Evolutionary conservation across 2,888 invertebrate species (phyloP).

Genomic region (Yponomeuta evonymella): DNA sequence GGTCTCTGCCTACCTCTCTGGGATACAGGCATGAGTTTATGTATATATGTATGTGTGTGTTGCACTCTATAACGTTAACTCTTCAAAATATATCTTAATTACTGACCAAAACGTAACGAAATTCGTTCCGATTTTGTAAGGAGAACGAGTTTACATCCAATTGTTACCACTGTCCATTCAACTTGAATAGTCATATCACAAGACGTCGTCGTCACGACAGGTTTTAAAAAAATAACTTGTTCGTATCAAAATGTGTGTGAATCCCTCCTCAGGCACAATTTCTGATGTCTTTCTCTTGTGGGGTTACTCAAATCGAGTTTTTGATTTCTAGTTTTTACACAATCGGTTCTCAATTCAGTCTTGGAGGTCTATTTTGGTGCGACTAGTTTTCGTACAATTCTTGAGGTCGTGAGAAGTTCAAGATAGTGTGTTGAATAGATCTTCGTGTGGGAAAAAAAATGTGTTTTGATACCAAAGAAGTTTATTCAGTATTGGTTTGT

Average conservation of each 20-base stretch:
- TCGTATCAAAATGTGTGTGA: constrained; percentile 38
- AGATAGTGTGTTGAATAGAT: constrained; percentile 19
- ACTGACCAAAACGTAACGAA: not conserved
- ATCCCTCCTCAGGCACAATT: constrained; percentile 28
- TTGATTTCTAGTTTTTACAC: constrained; percentile 24
- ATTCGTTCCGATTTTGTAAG: constrained; percentile 19
- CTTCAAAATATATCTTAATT: not conserved
- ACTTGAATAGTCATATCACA: constrained; percentile 24
- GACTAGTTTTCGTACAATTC: constrained; percentile 19
- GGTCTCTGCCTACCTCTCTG: no score
- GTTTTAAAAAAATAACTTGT: constrained; percentile 39
- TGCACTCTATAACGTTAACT: no score
- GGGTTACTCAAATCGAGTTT: not conserved
- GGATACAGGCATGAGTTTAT: no score
- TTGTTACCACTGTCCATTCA: constrained; percentile 7
- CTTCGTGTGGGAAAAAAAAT: constrained; percentile 18
- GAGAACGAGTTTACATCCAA: constrained; percentile 31
- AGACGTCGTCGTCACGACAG: constrained; percentile 38
- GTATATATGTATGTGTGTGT: no score
- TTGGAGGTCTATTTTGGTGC: not conserved
- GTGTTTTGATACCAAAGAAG: not conserved
- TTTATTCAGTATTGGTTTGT: not conserved
- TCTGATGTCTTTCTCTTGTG: not conserved
- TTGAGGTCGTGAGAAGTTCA: constrained; percentile 37
- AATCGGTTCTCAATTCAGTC: constrained; percentile 27